Evolutionary conservation across 1,140 invertebrate species (phyloP).

Genomic region (Cydia fagiglandana): DNA sequence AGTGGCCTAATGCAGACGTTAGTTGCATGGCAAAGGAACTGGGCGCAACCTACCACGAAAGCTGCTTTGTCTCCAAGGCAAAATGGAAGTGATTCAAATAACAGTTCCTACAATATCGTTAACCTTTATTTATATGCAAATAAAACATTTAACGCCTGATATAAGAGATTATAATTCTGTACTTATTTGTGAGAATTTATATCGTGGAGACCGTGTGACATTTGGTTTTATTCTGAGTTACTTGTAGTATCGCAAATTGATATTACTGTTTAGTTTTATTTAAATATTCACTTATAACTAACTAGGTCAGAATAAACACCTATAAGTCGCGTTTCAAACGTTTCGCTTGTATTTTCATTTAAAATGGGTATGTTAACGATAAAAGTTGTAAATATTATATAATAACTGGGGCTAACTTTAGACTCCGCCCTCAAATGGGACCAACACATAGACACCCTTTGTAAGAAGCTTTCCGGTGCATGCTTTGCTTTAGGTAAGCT

Average conservation of each 20-base stretch:
- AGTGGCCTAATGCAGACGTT: conserved; percentile 32
- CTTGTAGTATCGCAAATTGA: no score
- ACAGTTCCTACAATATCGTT: conserved; percentile 9
- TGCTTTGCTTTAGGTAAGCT: no score
- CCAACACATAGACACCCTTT: no score
- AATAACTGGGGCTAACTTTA: no score
- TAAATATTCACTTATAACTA: no score
- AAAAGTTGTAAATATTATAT: no score
- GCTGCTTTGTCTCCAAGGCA: neutral
- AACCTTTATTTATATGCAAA: conserved; percentile 19
- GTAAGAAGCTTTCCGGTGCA: no score
- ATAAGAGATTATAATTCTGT: neutral
- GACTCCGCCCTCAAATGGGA: no score
- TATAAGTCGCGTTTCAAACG: neutral
- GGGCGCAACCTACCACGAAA: conserved; percentile 5
- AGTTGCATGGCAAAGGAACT: conserved; percentile 24
- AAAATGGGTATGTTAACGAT: no score
- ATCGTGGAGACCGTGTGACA: neutral
- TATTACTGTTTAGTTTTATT: no score
- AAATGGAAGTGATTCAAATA: neutral
- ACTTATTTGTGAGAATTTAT: conserved; percentile 7
- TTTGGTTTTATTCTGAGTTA: neutral
- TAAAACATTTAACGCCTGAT: conserved; percentile 8
- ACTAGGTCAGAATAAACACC: no score
- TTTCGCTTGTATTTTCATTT: no score